Percentiles rank a stretch among this genome's conserved stretches.
These are phyloP conservation scores for Trematomus bernacchii DNA, from an alignment of 2,797 vertebrate species.

Conservation along the genomic window DNA sequence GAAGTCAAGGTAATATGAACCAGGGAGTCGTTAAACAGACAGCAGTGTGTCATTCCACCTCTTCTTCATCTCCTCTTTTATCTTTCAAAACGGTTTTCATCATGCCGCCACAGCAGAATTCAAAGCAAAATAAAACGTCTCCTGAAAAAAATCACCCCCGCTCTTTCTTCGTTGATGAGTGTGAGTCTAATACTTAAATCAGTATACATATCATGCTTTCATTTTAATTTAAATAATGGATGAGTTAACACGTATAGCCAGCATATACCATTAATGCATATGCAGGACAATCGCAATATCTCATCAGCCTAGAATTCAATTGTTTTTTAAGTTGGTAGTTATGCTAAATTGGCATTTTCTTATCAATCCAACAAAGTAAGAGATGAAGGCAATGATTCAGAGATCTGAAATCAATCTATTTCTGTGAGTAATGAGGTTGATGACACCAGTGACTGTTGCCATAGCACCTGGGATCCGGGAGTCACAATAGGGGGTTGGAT, in stretches of 20 bases:
- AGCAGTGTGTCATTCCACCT: constrained; percentile 20
- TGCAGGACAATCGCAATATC: background rate
- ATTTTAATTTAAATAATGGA: background rate
- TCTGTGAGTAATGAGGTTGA: constrained; percentile 62
- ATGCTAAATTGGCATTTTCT: background rate
- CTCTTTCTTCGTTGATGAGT: background rate
- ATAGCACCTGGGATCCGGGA: constrained; percentile 71
- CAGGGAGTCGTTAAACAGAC: constrained; percentile 31
- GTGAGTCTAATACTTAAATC: background rate
- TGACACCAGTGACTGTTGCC: constrained; percentile 76
- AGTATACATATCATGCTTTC: background rate
- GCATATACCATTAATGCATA: background rate
- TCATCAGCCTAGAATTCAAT: background rate
- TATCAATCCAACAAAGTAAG: background rate
- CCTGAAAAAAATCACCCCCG: background rate
- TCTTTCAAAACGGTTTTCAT: constrained; percentile 5
- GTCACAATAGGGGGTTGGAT: constrained; percentile 19
- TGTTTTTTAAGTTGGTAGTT: background rate
- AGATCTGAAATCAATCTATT: constrained; percentile 16
- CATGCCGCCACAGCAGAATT: background rate
- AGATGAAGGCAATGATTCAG: constrained; percentile 20
- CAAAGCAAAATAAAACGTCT: background rate
- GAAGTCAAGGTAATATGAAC: constrained; percentile 18
- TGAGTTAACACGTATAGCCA: background rate
- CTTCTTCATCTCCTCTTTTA: constrained; percentile 13